Base-by-base conservation (phyloP, 2,888 invertebrate genomes). In the Synergus laeviventris region DNA sequence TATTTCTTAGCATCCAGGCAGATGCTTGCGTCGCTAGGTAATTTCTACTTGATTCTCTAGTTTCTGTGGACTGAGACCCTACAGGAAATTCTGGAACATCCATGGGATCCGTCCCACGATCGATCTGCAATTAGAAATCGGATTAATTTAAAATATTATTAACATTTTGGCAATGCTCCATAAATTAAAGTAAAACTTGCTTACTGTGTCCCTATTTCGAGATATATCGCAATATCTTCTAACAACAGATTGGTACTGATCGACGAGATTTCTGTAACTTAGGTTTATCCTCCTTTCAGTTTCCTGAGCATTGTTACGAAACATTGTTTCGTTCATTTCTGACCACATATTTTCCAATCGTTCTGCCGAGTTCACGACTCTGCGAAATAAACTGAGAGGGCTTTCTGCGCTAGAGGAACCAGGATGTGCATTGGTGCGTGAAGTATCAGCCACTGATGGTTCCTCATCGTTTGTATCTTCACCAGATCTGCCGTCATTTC, bases 91-190 rank as follows among this genome's bases (percentile, higher is more conserved):
- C 86, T 78, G 93, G 93, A 0, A 93, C 91, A 86, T 94, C 94
- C 94, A 94, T 94, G 0, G 94, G 94, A 87, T 95, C 94, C 0
- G 95, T 94, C 5, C 94, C 94, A 75, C 94, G 93, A 86, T 95
- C 94, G 83, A 93, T 94, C 94, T 94, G 87, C n/a, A 78, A 78
- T 62, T 16, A 38, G 21, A 64, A 78, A 74, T 75, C 11, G 1
- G 73, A 12, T 70, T 5, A 45, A 18, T 64, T 9, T 36, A 36
- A 45, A 36, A 73, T 31, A 42, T 70, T n/a, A 62, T 18, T 73
- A 62, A 24, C 11, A 2, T 39, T 64, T 54, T 56, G 9, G 49
- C 75, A 73, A 31, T 78, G 56, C 59, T 42, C 54, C 16, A 5
- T 75, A 36, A n/a, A n/a, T 61, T 39, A 16, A 42, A 38, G 4